These are phyloP conservation scores for cattle (Bos taurus) DNA, from an alignment of 2,113 vertebrate genomes.

Conservation along the genomic window ARS-UCD2.0 NC_037329.1:130627001-130627500, in stretches of 20 bases:
- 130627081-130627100: neutral
- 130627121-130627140: neutral
- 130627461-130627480: neutral
- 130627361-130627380: neutral
- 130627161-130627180: neutral
- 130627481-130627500: neutral
- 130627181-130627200: neutral
- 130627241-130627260: neutral
- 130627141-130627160: neutral
- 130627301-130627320: neutral
- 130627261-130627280: neutral
- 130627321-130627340: neutral
- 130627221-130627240: neutral
- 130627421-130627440: neutral
- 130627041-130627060: neutral
- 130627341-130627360: neutral
- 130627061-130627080: neutral
- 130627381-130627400: neutral
- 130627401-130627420: neutral
- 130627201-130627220: too few relatives aligned
- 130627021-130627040: neutral
- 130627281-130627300: neutral
- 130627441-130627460: neutral
- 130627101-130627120: neutral
- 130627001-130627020: neutral